Evolutionary conservation across 2,888 invertebrate species (phyloP).

Genomic region (Trichopoda pennipes): DNA sequence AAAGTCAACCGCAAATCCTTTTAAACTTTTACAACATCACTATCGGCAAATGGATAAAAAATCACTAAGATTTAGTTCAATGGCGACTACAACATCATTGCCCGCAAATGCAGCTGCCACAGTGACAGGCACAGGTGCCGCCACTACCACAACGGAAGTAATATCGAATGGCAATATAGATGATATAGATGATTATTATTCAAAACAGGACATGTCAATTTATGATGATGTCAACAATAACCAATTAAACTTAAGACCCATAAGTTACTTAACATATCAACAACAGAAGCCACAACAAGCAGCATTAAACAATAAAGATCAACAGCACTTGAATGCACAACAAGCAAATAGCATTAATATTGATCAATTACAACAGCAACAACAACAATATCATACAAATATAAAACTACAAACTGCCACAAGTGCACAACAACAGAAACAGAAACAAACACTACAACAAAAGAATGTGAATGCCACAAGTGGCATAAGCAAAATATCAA

Average conservation of each 20-base stretch:
- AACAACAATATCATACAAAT: conserved; percentile 34
- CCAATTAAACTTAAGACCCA: conserved; percentile 79
- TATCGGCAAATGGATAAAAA: conserved; percentile 42
- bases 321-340: conserved; percentile 53
- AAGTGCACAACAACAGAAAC: conserved; percentile 45
- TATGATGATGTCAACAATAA: conserved; percentile 81
- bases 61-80: conserved; percentile 52
- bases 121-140: conserved; percentile 8
- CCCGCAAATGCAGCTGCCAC: background rate
- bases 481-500: conserved; percentile 59
- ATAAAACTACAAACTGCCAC: conserved; percentile 59
- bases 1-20: conserved; percentile 52
- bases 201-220: conserved; percentile 79
- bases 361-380: conserved; percentile 34
- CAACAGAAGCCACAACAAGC: conserved; percentile 42
- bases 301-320: conserved; percentile 63
- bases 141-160: conserved; percentile 44
- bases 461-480: conserved; percentile 35
- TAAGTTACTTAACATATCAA: conserved; percentile 78
- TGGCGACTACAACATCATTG: conserved; percentile 54
- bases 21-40: conserved; percentile 36
- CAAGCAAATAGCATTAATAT: conserved; percentile 1
- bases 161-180: conserved; percentile 68
- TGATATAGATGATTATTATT: conserved; percentile 75
- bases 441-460: conserved; percentile 44